Base-by-base conservation (phyloP, 2,888 invertebrate genomes). In the Sarcophaga caerulescens region DNA sequence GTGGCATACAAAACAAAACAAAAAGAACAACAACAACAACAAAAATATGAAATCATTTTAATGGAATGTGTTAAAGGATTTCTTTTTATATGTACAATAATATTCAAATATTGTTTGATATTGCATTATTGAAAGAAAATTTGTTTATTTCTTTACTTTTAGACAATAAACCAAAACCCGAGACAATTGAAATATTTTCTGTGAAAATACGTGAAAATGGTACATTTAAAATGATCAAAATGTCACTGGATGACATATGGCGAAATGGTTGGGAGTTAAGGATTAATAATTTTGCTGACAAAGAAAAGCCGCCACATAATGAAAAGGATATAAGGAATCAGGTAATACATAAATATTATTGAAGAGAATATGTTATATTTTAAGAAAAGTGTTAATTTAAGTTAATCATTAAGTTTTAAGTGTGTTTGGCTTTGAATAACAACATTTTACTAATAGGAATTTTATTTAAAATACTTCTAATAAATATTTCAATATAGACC, bases 111-210 rank as follows among this genome's bases (percentile, higher is more conserved):
- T 35, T 35, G 35, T 35, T 35, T 35, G 8, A 35, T 35, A 35
- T 35, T 10, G 8, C 35, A 35, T 35, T 8, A 35, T 35, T 35
- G 17, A 17, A 52, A 14, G 14, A 52, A 52, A 52, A 17, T 52
- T 83, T 11, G 1, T 70, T 68, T n/a, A 87, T 87, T 87, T 88
- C 71, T 78, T 82, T 88, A 78, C 86, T 81, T 91, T 89, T 94
- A 96, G 96, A 96, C 94, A 96, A 96, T 94, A 96, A 95, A 94
- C 95, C 96, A 94, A 95, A 95, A 94, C 95, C 95, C 92, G 95
- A 95, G 93, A 94, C 95, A 93, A 94, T 96, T 94, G 95, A 95
- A 89, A 95, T 96, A 91, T 95, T 94, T 94, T 95, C 95, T 88
- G 94, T 96, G 85, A 93, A 93, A 91, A 92, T 92, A 87, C 91